Conservation (phyloP, 2,113 vertebrate species). For the Aramus guarauna region DNA sequence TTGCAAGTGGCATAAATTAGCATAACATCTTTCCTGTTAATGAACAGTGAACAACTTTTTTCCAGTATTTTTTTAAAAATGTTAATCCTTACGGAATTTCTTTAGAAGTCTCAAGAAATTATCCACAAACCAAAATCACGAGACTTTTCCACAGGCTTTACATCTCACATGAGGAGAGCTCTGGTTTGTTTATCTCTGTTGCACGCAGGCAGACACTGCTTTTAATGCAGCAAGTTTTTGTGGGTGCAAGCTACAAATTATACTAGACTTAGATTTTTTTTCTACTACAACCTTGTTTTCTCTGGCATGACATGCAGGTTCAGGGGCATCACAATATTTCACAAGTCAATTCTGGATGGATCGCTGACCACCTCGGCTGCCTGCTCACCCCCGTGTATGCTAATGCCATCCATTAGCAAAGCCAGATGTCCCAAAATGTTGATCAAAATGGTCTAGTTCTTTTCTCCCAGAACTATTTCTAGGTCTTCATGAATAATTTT, state of each 20-base stretch:
- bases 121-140: not conserved
- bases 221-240: not conserved
- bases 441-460: not conserved
- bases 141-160: not conserved
- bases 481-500: not conserved
- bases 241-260: not conserved
- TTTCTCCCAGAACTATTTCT: not conserved
- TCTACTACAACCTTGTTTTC: not conserved
- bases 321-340: not conserved
- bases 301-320: not conserved
- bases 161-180: not conserved
- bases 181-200: not conserved
- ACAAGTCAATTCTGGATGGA: not conserved
- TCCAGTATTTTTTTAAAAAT: not conserved
- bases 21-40: constrained; percentile 23
- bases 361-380: not conserved
- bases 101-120: constrained; percentile 21
- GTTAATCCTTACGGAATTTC: not conserved
- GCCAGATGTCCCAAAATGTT: not conserved
- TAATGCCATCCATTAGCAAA: not conserved
- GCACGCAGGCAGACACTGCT: not conserved
- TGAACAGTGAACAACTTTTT: constrained; percentile 34
- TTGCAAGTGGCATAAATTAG: constrained; percentile 43
- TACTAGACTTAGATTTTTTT: not conserved
- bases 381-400: not conserved